Evolutionary conservation across 2,113 vertebrate genomes (phyloP), one percentile per base, ranked within the genome.

Genomic region (Micronisus gabar): DNA sequence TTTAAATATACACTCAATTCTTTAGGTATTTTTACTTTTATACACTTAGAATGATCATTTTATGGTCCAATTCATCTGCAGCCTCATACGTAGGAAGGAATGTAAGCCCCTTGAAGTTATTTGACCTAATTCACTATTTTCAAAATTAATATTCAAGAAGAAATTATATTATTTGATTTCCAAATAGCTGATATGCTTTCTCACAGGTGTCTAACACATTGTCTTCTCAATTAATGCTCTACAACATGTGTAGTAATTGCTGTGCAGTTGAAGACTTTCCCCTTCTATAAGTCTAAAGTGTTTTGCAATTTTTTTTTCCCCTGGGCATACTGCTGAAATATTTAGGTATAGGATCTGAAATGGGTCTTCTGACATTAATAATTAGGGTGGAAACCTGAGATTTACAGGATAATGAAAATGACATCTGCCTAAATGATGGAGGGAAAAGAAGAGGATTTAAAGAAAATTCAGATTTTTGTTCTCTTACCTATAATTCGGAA

Each of bases 71-170:
- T 87, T 90, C 11, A 68, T 79, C 10, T 86, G 38, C 36, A 81
- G 13, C 22, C 55, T 88, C 17, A 26, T 73, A 65, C 4, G 17
- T 65, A 20, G 17, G 27, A 34, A 88, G 55, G 53, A 61, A 72
- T 72, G 53, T 56, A 71, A 76, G 21, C 8, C 11, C 9, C 32
- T 58, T 73, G 27, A 89, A 66, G 27, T 70, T 92, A 59, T 79
- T 71, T 91, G 63, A 82, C 86, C 85, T 92, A 93, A n/a, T 47
- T 56, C 47, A 41, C 36, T 58, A 22, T 47, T 58, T 93, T 95
- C 50, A 92, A 85, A 97, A 97, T 97, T 92, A 94, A 85, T 93
- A 96, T 94, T 97, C 62, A 93, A 81, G 80, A 70, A 66, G 52
- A 71, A 78, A 70, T 38, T 2, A 14, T 48, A 16, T 13, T 70